Evolutionary conservation across 1,140 invertebrate species (phyloP).

Genomic region (Venustaconcha ellipsiformis): DNA sequence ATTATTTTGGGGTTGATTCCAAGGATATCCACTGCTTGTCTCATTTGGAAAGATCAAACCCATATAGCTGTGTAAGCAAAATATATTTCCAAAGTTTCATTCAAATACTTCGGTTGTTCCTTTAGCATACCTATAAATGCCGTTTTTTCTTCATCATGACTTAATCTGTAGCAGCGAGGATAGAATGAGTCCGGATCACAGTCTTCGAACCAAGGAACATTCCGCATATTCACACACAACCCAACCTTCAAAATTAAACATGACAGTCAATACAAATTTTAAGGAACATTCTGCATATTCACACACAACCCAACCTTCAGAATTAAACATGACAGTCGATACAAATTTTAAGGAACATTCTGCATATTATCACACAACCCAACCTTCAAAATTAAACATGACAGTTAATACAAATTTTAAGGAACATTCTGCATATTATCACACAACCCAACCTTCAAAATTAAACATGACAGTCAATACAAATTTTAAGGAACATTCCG

Average conservation of each 20-base stretch:
- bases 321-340: no score
- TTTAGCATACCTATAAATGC: conserved; percentile 77
- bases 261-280: no score
- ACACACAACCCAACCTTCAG: conserved; percentile 77
- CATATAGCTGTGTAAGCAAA: background rate
- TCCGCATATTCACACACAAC: conserved; percentile 83
- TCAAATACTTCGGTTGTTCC: no score
- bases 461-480: no score
- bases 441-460: conserved; percentile 75
- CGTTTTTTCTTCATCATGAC: conserved; percentile 84
- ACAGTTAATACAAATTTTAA: conserved; percentile 58
- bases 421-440: conserved; percentile 86
- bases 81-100: no score
- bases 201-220: conserved; percentile 91
- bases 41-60: conserved; percentile 3
- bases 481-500: conserved; percentile 81
- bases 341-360: conserved; percentile 79
- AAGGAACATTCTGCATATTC: conserved; percentile 87
- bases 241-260: conserved; percentile 66
- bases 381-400: conserved; percentile 45
- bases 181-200: conserved; percentile 84
- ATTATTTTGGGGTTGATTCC: no score
- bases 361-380: conserved; percentile 83
- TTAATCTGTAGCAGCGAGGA: conserved; percentile 82
- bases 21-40: no score